Evolutionary conservation across 2,797 vertebrate species (phyloP).

Genomic region (Phalanger gymnotis): DNA sequence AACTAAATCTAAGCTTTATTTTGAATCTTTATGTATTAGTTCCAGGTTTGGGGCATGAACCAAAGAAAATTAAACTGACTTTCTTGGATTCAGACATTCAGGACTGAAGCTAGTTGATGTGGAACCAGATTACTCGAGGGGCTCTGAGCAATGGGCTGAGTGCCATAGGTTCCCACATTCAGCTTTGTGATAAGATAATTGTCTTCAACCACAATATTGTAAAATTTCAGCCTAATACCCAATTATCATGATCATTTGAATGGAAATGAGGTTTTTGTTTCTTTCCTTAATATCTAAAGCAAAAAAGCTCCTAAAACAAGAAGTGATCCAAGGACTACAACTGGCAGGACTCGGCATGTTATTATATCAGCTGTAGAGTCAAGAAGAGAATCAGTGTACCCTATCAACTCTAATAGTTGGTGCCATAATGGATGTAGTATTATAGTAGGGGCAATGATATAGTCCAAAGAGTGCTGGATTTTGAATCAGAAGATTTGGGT

Average conservation of each 20-base stretch:
- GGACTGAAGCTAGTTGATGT: neutral
- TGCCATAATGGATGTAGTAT: neutral
- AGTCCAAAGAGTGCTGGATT: neutral
- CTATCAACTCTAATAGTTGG: neutral
- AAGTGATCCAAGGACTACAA: neutral
- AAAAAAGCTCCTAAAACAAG: neutral
- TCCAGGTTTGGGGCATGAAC: neutral
- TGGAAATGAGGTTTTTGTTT: neutral
- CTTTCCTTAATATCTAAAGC: neutral
- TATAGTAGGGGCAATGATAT: neutral
- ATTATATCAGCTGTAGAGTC: neutral
- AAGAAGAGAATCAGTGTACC: neutral
- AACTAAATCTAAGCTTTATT: neutral
- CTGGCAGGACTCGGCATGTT: neutral
- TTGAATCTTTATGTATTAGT: neutral
- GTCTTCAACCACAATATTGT: neutral
- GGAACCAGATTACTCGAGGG: neutral
- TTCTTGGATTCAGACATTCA: neutral
- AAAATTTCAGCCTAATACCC: neutral
- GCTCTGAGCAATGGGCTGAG: neutral
- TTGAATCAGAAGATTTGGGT: neutral
- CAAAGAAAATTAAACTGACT: neutral
- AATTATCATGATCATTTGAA: neutral
- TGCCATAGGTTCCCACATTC: neutral
- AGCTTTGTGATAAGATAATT: neutral